Conservation (phyloP, 92 coral and sea anemone species). For the Montipora capitata region DNA sequence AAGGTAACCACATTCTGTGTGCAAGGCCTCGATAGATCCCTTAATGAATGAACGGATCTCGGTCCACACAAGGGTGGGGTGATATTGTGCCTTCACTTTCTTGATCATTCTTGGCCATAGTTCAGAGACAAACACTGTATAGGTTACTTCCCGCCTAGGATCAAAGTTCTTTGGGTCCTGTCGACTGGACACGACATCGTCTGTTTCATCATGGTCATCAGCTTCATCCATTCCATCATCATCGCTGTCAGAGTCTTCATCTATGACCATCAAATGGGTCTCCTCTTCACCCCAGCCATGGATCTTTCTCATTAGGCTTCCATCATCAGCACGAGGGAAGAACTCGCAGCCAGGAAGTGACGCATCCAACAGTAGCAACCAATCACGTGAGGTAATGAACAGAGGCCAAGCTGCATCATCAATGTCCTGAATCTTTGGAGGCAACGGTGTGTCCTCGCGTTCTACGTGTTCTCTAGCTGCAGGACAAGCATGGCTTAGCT, state of each 20-base stretch:
- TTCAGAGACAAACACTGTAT: constrained; percentile 85
- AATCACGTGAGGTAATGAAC: constrained; percentile 90
- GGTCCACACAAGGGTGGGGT: constrained; percentile 98
- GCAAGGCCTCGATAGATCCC: constrained; percentile 94
- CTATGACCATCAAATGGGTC: constrained; percentile 80
- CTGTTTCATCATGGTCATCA: constrained; percentile 37
- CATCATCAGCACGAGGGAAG: constrained; percentile 89
- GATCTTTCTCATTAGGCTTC: constrained; percentile 84
- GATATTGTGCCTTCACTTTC: constrained; percentile 79
- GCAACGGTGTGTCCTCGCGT: constrained; percentile 69
- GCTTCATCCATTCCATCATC: constrained; percentile 70
- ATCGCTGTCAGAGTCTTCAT: constrained; percentile 81
- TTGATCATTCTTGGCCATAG: constrained; percentile 93
- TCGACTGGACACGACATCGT: constrained; percentile 22
- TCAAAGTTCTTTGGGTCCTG: constrained; percentile 64
- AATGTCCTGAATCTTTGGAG: constrained; percentile 79
- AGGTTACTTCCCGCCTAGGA: constrained; percentile 92
- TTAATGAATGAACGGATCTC: constrained; percentile 98
- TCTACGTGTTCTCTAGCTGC: constrained; percentile 70
- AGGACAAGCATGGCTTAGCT: constrained; percentile 92
- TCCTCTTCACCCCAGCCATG: constrained; percentile 99
- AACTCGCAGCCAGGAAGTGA: constrained; percentile 88
- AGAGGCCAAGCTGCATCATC: constrained; percentile 94
- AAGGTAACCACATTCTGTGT: constrained; percentile 79
- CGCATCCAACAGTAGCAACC: constrained; percentile 94